phyloP scores from a whole-genome alignment of 2,888 invertebrate species.

The Lasioglossum morio region DNA sequence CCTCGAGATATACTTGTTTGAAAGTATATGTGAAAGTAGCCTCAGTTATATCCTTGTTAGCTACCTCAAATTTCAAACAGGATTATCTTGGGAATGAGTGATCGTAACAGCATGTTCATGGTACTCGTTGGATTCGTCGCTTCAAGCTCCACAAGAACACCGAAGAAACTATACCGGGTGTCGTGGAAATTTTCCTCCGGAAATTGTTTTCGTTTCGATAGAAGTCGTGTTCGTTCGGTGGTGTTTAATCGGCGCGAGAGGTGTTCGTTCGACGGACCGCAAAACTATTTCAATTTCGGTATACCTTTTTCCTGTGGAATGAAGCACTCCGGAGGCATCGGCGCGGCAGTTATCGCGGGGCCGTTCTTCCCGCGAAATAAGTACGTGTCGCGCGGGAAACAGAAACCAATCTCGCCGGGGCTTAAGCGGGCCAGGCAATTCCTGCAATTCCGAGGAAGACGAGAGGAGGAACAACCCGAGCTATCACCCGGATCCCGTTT shows the following conservation, averaged over 20 bases:
- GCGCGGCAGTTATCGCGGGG: slow-evolving; percentile 62
- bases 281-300: neutral
- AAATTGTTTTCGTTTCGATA: neutral
- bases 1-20: neutral
- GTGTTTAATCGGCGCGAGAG: neutral
- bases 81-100: neutral
- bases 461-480: slow-evolving; percentile 41
- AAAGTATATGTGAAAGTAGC: no score
- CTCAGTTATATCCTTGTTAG: no score
- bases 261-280: neutral
- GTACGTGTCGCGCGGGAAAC: slow-evolving; percentile 75
- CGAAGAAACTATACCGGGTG: neutral
- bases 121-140: neutral
- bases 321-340: slow-evolving; percentile 37
- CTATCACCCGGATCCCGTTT: slow-evolving; percentile 52
- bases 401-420: slow-evolving; percentile 77
- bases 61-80: no score
- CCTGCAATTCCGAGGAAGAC: slow-evolving; percentile 64
- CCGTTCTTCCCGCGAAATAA: slow-evolving; percentile 68
- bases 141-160: neutral
- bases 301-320: slow-evolving; percentile 10
- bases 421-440: slow-evolving; percentile 73
- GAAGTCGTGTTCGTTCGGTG: neutral
- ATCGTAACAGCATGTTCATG: neutral
- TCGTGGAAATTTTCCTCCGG: neutral